Percentiles rank a stretch among this genome's conserved stretches.
Conservation (phyloP, 2,888 invertebrate genomes). For the Blomia tropicalis region DNA sequence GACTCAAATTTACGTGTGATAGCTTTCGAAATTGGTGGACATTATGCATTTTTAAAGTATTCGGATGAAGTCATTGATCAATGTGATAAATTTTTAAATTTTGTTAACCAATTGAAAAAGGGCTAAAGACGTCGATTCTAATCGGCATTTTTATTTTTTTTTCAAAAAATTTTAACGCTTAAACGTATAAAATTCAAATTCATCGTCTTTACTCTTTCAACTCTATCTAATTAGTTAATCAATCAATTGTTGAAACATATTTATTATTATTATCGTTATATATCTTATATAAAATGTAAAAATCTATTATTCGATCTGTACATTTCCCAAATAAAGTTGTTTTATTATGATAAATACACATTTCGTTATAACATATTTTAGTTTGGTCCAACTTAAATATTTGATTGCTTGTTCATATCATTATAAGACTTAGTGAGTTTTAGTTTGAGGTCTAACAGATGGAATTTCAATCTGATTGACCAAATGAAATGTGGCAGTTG, state of each 20-base stretch:
- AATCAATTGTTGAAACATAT: neutral
- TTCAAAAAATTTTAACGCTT: too few species aligned
- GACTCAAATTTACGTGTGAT: constrained; percentile 13
- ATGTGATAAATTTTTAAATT: constrained; percentile 21
- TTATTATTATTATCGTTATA: neutral
- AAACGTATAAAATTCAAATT: too few species aligned
- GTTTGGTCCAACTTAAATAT: too few species aligned
- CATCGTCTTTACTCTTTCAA: too few species aligned
- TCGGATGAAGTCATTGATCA: constrained; percentile 18
- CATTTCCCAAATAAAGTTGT: too few species aligned
- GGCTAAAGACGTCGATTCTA: too few species aligned
- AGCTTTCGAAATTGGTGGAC: constrained; percentile 21
- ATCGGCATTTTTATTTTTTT: too few species aligned
- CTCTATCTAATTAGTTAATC: neutral
- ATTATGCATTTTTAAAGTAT: constrained; percentile 24
- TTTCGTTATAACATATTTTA: too few species aligned
- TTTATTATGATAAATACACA: too few species aligned
- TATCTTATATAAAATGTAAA: neutral
- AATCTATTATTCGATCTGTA: too few species aligned
- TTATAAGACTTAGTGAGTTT: neutral
- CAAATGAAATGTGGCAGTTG: neutral
- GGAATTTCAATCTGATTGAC: neutral
- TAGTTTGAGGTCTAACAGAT: neutral
- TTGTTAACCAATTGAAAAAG: neutral
- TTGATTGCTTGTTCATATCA: neutral